Conservation (phyloP, 2,797 vertebrate species). For the Acanthornis magna region DNA sequence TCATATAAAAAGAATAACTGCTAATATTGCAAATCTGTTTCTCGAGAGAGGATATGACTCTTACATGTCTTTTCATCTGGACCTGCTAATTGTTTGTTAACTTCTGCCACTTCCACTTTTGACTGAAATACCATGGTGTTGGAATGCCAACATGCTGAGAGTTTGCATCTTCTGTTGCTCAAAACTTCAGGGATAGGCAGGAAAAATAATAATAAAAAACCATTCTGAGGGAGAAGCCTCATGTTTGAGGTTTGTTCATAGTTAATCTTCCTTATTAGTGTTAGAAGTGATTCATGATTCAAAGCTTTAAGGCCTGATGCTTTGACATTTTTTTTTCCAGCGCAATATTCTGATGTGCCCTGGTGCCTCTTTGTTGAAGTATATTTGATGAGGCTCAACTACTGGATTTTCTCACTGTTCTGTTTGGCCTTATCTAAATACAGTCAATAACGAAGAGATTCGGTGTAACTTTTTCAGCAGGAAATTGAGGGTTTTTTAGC, state of each 20-base stretch:
- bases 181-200: background rate
- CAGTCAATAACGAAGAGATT: background rate
- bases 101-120: background rate
- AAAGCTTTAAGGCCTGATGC: background rate
- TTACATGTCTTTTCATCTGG: background rate
- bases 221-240: background rate
- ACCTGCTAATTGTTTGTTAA: background rate
- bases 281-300: background rate
- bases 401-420: background rate
- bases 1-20: background rate
- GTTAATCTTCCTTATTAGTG: background rate
- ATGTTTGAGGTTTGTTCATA: background rate
- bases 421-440: background rate
- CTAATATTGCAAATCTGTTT: background rate
- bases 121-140: background rate
- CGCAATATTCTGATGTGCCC: background rate
- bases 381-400: background rate
- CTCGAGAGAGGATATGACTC: background rate
- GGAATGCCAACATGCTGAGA: background rate
- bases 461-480: background rate
- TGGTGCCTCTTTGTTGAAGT: background rate
- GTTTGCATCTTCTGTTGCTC: background rate
- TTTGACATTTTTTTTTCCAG: background rate
- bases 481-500: background rate
- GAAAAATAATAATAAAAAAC: background rate